These are phyloP conservation scores for Tachystola acroxantha DNA, from an alignment of 2,888 invertebrate species.

Conservation along the genomic window DNA sequence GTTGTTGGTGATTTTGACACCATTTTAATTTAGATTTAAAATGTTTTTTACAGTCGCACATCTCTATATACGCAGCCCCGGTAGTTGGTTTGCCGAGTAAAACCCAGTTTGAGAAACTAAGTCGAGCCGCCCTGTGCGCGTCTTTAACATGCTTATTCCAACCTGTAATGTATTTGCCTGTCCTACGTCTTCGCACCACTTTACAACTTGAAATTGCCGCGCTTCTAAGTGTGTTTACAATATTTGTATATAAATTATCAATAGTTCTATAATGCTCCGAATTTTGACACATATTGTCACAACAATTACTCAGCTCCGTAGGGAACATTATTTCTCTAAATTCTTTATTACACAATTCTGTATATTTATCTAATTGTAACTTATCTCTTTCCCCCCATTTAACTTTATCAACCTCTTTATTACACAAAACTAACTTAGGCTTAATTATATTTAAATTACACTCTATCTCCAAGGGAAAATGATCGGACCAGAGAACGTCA, in stretches of 20 bases:
- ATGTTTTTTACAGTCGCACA: not conserved
- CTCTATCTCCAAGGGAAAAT: not conserved
- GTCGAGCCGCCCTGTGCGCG: not conserved
- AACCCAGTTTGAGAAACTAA: not conserved
- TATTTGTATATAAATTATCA: not conserved
- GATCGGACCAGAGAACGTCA: conserved; percentile 1
- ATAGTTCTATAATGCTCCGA: not conserved
- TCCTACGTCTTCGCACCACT: not conserved
- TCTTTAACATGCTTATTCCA: not conserved
- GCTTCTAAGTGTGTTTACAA: not conserved
- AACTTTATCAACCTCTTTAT: not conserved
- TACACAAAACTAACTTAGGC: not conserved
- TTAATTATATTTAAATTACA: not conserved
- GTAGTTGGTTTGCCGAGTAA: not conserved
- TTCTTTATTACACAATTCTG: not conserved
- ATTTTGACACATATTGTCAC: not conserved
- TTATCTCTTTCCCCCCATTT: not conserved
- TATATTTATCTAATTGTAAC: not conserved
- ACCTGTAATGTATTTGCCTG: not conserved
- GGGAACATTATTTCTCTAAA: not conserved
- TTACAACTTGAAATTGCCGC: not conserved
- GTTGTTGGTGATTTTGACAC: not conserved
- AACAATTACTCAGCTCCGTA: not conserved
- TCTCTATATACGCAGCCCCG: not conserved
- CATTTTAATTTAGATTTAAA: no score